Evolutionary conservation across 2,797 vertebrate species (phyloP).

Genomic region (Alosa sapidissima): DNA sequence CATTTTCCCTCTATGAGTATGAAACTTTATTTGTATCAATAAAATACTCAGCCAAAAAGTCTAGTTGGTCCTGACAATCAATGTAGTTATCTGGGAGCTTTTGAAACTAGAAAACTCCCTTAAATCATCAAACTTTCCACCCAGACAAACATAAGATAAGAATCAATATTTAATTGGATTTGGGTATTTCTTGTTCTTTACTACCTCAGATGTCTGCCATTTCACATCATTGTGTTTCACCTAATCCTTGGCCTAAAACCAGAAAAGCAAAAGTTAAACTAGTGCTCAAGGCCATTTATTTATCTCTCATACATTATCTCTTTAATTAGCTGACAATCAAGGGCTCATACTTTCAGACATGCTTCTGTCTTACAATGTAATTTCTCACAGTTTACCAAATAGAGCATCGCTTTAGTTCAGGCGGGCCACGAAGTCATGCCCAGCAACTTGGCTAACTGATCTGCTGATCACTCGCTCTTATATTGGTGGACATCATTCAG

Average conservation of each 20-base stretch:
- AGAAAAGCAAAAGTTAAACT: not conserved
- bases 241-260: not conserved
- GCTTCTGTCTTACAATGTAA: not conserved
- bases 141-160: conserved; percentile 37
- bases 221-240: conserved; percentile 11
- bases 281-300: not conserved
- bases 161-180: conserved; percentile 55
- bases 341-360: not conserved
- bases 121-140: conserved; percentile 42
- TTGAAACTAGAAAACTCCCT: conserved; percentile 43
- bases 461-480: too few species aligned
- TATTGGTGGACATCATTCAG: too few species aligned
- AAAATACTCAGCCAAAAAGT: conserved; percentile 34
- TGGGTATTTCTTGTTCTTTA: conserved; percentile 38
- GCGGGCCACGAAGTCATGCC: too few species aligned
- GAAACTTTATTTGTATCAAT: conserved; percentile 44
- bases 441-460: too few species aligned
- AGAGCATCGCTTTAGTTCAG: too few species aligned
- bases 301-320: not conserved
- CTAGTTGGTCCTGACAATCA: conserved; percentile 55
- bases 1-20: conserved; percentile 14
- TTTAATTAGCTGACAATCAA: not conserved
- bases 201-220: not conserved
- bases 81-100: conserved; percentile 53
- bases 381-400: not conserved